Percentiles rank a stretch among this genome's conserved stretches.
These are phyloP conservation scores for Orchesella flavescens DNA, from an alignment of 2,888 invertebrate genomes.

Conservation along the genomic window DNA sequence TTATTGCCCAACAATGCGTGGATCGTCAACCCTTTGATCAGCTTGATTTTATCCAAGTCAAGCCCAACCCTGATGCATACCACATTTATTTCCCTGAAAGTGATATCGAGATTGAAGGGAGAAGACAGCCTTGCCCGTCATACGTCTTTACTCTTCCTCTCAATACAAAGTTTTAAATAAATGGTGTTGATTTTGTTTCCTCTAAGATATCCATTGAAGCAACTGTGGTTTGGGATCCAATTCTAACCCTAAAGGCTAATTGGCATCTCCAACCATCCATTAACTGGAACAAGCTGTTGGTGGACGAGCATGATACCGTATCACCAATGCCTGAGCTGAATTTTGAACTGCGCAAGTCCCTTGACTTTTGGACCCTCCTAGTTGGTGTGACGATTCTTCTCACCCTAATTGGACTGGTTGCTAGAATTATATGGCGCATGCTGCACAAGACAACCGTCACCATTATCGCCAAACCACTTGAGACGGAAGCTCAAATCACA, in stretches of 20 bases:
- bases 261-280: slow-evolving; percentile 41
- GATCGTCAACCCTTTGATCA: neutral
- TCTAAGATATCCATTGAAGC: slow-evolving; percentile 17
- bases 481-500: too few species aligned
- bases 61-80: slow-evolving; percentile 10
- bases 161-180: slow-evolving; percentile 44
- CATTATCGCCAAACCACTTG: too few species aligned
- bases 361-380: too few species aligned
- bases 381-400: too few species aligned
- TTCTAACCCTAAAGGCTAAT: slow-evolving; percentile 45
- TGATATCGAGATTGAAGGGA: slow-evolving; percentile 21
- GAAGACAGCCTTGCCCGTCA: slow-evolving; percentile 28
- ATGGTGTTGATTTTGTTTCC: slow-evolving; percentile 27
- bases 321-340: too few species aligned
- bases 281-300: neutral
- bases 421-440: too few species aligned
- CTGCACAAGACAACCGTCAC: too few species aligned
- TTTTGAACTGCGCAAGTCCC: too few species aligned
- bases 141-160: slow-evolving; percentile 50
- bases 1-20: neutral
- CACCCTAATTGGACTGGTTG: too few species aligned
- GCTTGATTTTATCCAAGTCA: slow-evolving; percentile 49
- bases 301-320: too few species aligned
- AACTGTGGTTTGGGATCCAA: slow-evolving; percentile 16
- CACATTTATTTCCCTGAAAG: slow-evolving; percentile 53